These are phyloP conservation scores for Caenorhabditis tropicalis DNA, from an alignment of 1,140 invertebrate genomes.

Conservation along the genomic window DNA sequence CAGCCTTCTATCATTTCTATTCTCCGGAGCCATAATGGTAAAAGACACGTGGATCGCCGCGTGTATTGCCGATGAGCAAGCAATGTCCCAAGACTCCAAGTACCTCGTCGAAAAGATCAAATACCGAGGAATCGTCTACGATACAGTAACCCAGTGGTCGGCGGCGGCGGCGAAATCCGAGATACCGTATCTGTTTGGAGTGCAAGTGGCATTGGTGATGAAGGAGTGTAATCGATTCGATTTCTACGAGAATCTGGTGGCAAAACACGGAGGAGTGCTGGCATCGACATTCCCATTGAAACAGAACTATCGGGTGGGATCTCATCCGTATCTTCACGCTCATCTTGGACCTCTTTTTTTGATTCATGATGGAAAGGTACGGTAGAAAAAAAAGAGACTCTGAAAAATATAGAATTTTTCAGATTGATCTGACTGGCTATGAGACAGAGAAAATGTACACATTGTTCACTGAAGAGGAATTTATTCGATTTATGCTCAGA, in stretches of 20 bases:
- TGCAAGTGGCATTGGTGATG: not conserved
- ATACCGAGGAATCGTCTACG: not conserved
- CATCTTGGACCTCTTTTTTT: slow-evolving; percentile 1
- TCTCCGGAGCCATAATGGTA: not conserved
- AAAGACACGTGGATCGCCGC: not conserved
- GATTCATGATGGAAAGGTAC: not conserved
- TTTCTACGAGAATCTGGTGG: not conserved
- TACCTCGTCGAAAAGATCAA: slow-evolving; percentile 8
- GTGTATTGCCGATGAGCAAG: not conserved
- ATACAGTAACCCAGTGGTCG: not conserved
- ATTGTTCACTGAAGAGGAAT: not conserved
- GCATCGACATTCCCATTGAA: not conserved
- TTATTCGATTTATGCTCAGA: not conserved
- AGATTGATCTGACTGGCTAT: not conserved
- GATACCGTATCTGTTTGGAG: not conserved
- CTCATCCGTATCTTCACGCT: slow-evolving; percentile 3
- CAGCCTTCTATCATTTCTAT: not conserved
- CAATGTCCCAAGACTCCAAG: not conserved
- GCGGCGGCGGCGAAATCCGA: not conserved
- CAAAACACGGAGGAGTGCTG: not conserved
- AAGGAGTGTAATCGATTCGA: not conserved
- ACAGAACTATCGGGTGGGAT: not conserved
- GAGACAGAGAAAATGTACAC: not conserved
- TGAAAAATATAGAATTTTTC: no score
- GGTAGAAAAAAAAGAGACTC: not conserved